Evolutionary conservation across 2,888 invertebrate species (phyloP).

Genomic region (Empis stercorea): DNA sequence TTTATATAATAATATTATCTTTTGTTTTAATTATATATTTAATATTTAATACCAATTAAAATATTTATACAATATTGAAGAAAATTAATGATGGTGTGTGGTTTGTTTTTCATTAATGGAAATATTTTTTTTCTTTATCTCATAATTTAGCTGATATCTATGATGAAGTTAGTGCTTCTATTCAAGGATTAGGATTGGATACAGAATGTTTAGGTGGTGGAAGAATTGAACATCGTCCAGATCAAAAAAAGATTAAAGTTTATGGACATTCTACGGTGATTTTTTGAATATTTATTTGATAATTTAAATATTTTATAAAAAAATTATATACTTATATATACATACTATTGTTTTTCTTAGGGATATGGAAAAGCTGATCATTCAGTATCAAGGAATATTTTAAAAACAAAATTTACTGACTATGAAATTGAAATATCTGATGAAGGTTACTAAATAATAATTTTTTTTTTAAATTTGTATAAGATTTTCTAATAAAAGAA

Average conservation of each 20-base stretch:
- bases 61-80: too few species aligned
- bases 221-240: slow-evolving; percentile 71
- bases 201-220: slow-evolving; percentile 87
- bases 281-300: background rate
- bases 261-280: slow-evolving; percentile 83
- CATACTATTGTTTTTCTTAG: slow-evolving; percentile 37
- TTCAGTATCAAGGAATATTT: slow-evolving; percentile 54
- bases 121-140: background rate
- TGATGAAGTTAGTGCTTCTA: slow-evolving; percentile 41
- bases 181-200: slow-evolving; percentile 41
- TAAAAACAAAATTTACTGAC: slow-evolving; percentile 59
- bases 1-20: too few species aligned
- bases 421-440: slow-evolving; percentile 72
- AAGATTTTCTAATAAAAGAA: too few species aligned
- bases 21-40: too few species aligned
- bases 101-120: background rate
- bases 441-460: slow-evolving; percentile 36
- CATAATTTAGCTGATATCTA: slow-evolving; percentile 61
- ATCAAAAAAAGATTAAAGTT: slow-evolving; percentile 65
- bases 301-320: background rate
- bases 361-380: slow-evolving; percentile 89
- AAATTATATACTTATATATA: background rate
- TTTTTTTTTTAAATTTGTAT: too few species aligned
- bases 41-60: too few species aligned
- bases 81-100: too few species aligned